Base-by-base conservation (phyloP, 2,888 invertebrate genomes). In the Halictus quadricinctus region DNA sequence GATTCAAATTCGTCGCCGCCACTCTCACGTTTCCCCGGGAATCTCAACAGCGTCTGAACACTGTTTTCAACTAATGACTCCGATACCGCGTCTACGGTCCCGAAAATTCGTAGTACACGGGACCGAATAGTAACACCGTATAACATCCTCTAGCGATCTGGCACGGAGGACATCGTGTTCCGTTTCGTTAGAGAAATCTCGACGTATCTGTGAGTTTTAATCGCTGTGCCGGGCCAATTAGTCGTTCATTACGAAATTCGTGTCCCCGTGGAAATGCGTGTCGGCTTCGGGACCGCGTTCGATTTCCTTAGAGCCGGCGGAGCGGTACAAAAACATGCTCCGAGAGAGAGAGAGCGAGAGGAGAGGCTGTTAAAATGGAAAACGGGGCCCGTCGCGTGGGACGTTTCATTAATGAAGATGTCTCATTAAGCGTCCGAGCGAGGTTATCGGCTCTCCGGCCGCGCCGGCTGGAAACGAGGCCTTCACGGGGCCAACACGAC, bases 321-420 rank as follows among this genome's bases (percentile, higher is more conserved):
- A 72, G 50, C n/a, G 1, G 21, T 73, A 69, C 76, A 79, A 73
- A 81, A 81, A 81, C 76, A 60, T 41, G 74, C 72, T 46, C 25
- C 21, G 25, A 25, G 50, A 50, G 3, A 72, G 54, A 21, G n/a
- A 54, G 12, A 46, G 54, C n/a, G 54, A 21, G 54, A 54, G 12
- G 2, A 46, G 54, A 54, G 54, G 43, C 29, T 78, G 80, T 80
- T 86, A 74, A 84, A 86, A 88, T 73, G 81, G 81, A 75, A 72
- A 85, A 85, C 41, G 81, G 78, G 60, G 81, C 72, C 50, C 41
- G 83, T 83, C 89, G 89, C 84, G 89, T 89, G 89, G 88, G 89
- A 87, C 83, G 85, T 87, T 88, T 89, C 83, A 87, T 90, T 90
- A 89, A 90, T 88, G 87, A 90, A 85, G 90, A 88, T 80, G 89